Percentiles rank a stretch among this genome's conserved stretches.
Conservation (phyloP, 2,888 invertebrate genomes). For the Epirrhoe alternata region DNA sequence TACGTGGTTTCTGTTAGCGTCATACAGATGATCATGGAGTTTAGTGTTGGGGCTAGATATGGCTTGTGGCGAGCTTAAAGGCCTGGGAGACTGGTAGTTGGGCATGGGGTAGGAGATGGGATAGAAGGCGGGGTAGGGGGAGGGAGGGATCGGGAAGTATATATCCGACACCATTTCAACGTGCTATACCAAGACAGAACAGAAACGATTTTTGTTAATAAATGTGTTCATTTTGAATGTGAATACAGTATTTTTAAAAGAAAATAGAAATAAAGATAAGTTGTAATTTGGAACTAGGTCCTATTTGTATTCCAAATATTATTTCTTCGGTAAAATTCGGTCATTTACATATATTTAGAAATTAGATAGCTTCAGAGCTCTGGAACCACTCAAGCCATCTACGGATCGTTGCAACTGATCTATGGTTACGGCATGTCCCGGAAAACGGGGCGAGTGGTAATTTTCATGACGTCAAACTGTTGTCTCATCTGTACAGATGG, state of each 20-base stretch:
- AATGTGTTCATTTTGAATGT: slow-evolving; percentile 49
- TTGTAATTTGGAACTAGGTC: no score
- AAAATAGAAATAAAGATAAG: no score
- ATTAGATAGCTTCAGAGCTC: no score
- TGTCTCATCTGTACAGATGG: no score
- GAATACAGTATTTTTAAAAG: slow-evolving; percentile 31
- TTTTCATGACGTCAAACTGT: no score
- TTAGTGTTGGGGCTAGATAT: slow-evolving; percentile 69
- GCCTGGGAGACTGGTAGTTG: slow-evolving; percentile 44
- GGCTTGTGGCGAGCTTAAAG: slow-evolving; percentile 69
- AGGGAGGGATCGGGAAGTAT: slow-evolving; percentile 86
- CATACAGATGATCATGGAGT: slow-evolving; percentile 78
- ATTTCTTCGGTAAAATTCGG: no score
- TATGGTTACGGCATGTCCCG: no score
- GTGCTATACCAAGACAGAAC: slow-evolving; percentile 86
- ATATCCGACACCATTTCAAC: slow-evolving; percentile 91
- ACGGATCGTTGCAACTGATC: no score
- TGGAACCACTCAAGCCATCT: no score
- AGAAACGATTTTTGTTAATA: slow-evolving; percentile 80
- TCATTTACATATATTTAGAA: no score
- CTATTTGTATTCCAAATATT: no score
- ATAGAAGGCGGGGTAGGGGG: slow-evolving; percentile 77
- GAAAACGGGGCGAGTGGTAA: no score
- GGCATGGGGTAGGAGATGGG: slow-evolving; percentile 76
- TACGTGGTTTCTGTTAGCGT: slow-evolving; percentile 85